A percentile compares a stretch with the other conserved stretches of the same genome.
Conservation (phyloP, 1,140 invertebrate species). For the Nebria ingens region DNA sequence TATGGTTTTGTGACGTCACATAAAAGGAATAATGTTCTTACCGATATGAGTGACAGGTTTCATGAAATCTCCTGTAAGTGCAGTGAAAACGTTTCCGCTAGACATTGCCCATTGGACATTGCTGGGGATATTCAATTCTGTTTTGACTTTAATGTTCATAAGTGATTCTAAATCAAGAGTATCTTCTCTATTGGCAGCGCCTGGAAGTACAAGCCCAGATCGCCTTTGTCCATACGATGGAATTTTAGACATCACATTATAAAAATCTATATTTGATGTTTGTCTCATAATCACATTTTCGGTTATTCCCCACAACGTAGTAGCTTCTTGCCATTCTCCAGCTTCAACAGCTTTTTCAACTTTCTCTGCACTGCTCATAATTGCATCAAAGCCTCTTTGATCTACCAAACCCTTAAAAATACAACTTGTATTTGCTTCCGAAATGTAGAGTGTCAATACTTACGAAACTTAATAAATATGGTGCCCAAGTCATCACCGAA, state of each 20-base stretch:
- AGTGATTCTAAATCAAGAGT: slow-evolving; percentile 39
- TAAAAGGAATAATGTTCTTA: slow-evolving; percentile 28
- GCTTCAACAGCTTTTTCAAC: slow-evolving; percentile 41
- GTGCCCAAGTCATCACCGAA: slow-evolving; percentile 67
- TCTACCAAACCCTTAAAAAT: slow-evolving; percentile 49
- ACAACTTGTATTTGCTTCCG: slow-evolving; percentile 4
- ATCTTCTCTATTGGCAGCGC: slow-evolving; percentile 18
- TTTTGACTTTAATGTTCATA: slow-evolving; percentile 61
- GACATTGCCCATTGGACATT: slow-evolving; percentile 54
- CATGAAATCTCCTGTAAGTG: slow-evolving; percentile 67
- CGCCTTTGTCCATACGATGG: background rate
- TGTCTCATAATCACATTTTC: slow-evolving; percentile 45
- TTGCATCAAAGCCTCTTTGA: slow-evolving; percentile 41
- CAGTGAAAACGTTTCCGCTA: slow-evolving; percentile 48
- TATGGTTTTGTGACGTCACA: background rate
- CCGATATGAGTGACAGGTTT: slow-evolving; percentile 62
- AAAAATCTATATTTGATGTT: slow-evolving; percentile 63
- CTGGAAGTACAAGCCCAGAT: background rate
- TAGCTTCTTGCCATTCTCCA: slow-evolving; percentile 47
- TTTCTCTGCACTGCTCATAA: slow-evolving; percentile 38
- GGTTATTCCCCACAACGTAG: slow-evolving; percentile 48
- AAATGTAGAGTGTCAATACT: slow-evolving; percentile 23
- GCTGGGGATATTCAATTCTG: slow-evolving; percentile 49
- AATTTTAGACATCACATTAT: slow-evolving; percentile 59
- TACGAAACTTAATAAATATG: slow-evolving; percentile 58